A percentile compares a stretch with the other conserved stretches of the same genome.
Conservation (phyloP, 2,113 vertebrate genomes). For the Synodontis membranacea region DNA sequence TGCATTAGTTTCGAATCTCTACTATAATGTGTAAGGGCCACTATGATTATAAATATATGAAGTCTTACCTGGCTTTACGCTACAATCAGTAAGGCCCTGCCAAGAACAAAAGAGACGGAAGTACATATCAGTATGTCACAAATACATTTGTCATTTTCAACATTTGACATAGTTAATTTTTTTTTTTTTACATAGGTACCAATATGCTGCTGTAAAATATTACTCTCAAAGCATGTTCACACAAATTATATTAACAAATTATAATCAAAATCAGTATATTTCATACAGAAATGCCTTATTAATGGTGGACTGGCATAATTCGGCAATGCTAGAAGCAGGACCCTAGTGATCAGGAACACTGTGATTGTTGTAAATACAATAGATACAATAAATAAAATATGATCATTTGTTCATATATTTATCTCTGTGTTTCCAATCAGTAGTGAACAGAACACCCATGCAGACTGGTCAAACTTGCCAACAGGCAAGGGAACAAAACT, state of each 20-base stretch:
- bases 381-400: background rate
- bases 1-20: background rate
- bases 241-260: background rate
- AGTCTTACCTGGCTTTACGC: slow-evolving; percentile 58
- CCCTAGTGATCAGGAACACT: background rate
- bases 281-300: background rate
- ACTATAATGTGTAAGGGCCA: background rate
- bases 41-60: background rate
- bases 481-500: background rate
- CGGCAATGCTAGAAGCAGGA: background rate
- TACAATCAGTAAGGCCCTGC: slow-evolving; percentile 65
- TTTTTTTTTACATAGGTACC: background rate
- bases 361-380: background rate
- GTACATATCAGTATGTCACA: background rate
- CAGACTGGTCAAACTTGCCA: background rate
- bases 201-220: background rate
- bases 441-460: background rate
- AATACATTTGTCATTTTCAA: background rate
- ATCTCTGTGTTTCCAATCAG: background rate
- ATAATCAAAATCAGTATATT: background rate
- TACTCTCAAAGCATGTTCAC: background rate
- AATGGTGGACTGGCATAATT: background rate
- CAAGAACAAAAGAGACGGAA: slow-evolving; percentile 31
- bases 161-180: background rate
- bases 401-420: background rate